These are phyloP conservation scores for Oryctes rhinoceros DNA, from an alignment of 1,140 invertebrate species.

Conservation along the genomic window DNA sequence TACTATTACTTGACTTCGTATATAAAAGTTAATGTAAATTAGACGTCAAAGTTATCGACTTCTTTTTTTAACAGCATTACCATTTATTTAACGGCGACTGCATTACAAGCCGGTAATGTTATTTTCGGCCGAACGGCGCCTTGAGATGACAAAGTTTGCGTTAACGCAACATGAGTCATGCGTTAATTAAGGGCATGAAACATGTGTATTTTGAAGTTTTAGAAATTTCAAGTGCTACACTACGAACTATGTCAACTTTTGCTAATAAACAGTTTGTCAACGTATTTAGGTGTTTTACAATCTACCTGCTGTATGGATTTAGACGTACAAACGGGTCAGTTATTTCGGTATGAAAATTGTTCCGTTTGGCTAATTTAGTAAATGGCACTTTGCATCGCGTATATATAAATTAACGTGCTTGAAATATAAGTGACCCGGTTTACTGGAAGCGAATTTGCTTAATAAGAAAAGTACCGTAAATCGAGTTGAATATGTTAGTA, in stretches of 20 bases:
- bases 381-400: neutral
- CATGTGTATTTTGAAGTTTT: neutral
- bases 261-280: neutral
- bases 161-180: conserved; percentile 21
- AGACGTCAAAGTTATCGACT: neutral
- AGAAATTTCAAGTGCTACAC: neutral
- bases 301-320: neutral
- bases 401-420: neutral
- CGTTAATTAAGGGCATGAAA: conserved; percentile 14
- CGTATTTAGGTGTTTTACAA: neutral
- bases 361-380: neutral
- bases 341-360: conserved; percentile 13
- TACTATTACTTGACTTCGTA: conserved; percentile 20
- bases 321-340: conserved; percentile 11
- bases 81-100: conserved; percentile 2
- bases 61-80: neutral
- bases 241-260: neutral
- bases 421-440: neutral
- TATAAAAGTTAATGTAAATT: conserved; percentile 19
- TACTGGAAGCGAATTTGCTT: no score
- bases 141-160: conserved; percentile 21
- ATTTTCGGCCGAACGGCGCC: neutral
- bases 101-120: conserved; percentile 1
- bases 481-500: no score
- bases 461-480: no score